Base-by-base conservation (phyloP, 2,113 vertebrate genomes). In the Capra hircus region DNA sequence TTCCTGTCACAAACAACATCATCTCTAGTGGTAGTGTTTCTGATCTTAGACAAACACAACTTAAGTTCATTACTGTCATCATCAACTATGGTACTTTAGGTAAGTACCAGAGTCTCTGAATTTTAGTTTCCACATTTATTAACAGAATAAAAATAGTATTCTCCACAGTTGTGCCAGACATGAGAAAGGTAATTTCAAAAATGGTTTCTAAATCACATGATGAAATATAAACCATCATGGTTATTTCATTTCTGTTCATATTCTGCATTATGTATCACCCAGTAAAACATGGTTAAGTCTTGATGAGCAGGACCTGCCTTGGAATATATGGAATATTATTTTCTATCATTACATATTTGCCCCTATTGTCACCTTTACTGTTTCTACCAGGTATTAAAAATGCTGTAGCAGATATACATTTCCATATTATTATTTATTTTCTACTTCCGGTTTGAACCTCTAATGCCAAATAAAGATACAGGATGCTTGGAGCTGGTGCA, bases 201-300 rank as follows among this genome's bases (percentile, higher is more conserved):
- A 87, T 86, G 81, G 9, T 17, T 96, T 96, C 48, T 90, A 95
- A 86, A 96, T 97, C 36, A 95, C 16, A 84, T 55, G 12, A 89
- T 84, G 62, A 91, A 92, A 89, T 84, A 92, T 90, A 91, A 96
- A 77, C 87, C 43, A 50, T 88, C 86, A 93, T 48, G 50, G 82
- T 74, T 74, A 87, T 96, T 97, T 94, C 8, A 89, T 96, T 94
- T 94, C 10, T 96, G 16, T 93, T 89, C 52, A 60, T 67, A 67
- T 81, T 88, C 55, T 84, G 23, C 40, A 15, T 7, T 77, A 94
- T 95, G 83, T 82, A 93, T 96, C 17, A 55, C 57, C 74, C 67
- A 88, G n/a, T 81, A 88, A 96, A 97, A 84, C 78, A 71, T 59
- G 7, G 1, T 62, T 88, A 48, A 91, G 23, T 33, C 45, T 94